These are phyloP conservation scores for Agelastica alni DNA, from an alignment of 2,888 invertebrate genomes.

Conservation along the genomic window DNA sequence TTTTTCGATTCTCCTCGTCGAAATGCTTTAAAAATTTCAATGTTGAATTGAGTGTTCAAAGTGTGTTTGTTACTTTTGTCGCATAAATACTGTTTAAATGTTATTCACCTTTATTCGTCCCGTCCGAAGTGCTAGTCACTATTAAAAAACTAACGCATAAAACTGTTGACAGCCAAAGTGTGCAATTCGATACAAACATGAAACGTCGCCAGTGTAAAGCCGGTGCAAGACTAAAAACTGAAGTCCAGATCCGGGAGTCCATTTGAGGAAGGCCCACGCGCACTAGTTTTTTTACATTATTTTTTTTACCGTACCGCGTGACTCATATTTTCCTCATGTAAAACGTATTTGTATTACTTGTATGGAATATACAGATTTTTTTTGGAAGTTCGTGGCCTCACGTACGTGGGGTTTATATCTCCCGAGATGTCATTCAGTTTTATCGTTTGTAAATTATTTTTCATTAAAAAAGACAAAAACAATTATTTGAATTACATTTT, in stretches of 20 bases:
- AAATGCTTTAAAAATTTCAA: no score
- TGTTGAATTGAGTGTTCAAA: no score
- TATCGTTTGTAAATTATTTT: no score
- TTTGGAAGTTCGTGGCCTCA: not conserved
- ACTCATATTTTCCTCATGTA: not conserved
- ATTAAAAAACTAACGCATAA: not conserved
- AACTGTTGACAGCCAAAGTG: not conserved
- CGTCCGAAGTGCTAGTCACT: not conserved
- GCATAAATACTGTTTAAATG: not conserved
- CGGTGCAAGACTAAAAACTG: conserved; percentile 15
- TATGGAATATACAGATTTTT: not conserved
- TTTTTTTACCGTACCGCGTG: not conserved
- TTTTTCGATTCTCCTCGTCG: no score
- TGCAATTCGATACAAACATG: conserved; percentile 11
- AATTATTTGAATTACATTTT: no score
- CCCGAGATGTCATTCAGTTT: no score
- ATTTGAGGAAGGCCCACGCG: conserved; percentile 14
- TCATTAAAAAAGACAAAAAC: no score
- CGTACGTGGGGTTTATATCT: no score
- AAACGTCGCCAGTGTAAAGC: conserved; percentile 2
- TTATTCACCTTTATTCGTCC: conserved; percentile 1
- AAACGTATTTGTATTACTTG: not conserved
- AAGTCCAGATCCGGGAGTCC: not conserved
- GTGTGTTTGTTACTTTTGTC: no score
- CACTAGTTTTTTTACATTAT: conserved; percentile 3